Evolutionary conservation across 2,797 vertebrate genomes (phyloP).

Genomic region (Spheniscus humboldti): DNA sequence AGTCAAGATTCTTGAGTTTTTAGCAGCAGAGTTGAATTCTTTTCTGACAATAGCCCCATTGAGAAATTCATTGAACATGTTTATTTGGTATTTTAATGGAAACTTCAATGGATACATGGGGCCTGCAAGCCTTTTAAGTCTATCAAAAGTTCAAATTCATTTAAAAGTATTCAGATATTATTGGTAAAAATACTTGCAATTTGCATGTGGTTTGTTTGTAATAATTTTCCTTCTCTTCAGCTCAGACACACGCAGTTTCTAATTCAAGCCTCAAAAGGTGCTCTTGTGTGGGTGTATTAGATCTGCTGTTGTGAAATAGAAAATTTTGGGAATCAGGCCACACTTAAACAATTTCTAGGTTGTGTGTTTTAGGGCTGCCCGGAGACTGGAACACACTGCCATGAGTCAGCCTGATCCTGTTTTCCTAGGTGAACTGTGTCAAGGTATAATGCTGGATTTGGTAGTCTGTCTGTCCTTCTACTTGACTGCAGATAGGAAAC

Average conservation of each 20-base stretch:
- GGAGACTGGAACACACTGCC: background rate
- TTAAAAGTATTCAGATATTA: background rate
- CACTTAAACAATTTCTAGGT: background rate
- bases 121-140: background rate
- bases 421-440: background rate
- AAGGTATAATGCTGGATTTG: background rate
- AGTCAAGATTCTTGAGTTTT: background rate
- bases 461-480: background rate
- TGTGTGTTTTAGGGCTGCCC: background rate
- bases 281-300: background rate
- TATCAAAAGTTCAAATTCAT: background rate
- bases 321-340: background rate
- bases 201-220: background rate
- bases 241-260: background rate
- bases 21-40: background rate
- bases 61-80: background rate
- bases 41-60: background rate
- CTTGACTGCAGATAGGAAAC: background rate
- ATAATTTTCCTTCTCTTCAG: background rate
- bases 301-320: background rate
- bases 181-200: background rate
- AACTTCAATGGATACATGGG: background rate
- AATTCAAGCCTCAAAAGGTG: background rate
- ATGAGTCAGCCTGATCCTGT: background rate
- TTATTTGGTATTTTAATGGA: background rate